phyloP scores from a whole-genome alignment of 35 echinoderm and acorn worm species.

The Acanthaster planci region DNA sequence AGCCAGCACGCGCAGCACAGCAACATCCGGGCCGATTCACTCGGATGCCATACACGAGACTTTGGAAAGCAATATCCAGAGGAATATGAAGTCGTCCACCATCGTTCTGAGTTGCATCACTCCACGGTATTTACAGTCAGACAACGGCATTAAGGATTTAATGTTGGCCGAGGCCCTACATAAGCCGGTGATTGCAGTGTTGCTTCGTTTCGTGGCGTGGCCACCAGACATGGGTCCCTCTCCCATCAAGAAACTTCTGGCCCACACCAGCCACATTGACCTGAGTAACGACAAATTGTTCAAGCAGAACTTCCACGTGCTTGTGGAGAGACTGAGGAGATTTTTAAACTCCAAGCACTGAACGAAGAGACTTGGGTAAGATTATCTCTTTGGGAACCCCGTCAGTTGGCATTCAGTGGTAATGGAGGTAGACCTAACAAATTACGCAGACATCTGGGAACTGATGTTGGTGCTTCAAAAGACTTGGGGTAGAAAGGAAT shows the following conservation, averaged over 20 bases:
- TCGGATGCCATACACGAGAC: slow-evolving; percentile 42
- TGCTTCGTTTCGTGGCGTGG: slow-evolving; percentile 86
- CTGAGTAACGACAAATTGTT: slow-evolving; percentile 94
- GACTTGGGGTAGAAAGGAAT: too few species aligned
- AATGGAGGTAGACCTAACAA: too few species aligned
- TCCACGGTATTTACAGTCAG: slow-evolving; percentile 83
- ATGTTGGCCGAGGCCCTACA: slow-evolving; percentile 79
- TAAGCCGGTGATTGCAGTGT: slow-evolving; percentile 75
- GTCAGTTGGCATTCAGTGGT: background rate
- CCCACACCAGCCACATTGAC: slow-evolving; percentile 70
- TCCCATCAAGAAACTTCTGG: slow-evolving; percentile 78
- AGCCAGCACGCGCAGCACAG: slow-evolving; percentile 36
- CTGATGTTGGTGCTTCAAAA: too few species aligned
- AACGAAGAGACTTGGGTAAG: slow-evolving; percentile 17
- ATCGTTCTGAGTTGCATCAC: slow-evolving; percentile 86
- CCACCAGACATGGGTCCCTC: slow-evolving; percentile 84
- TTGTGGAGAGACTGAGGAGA: slow-evolving; percentile 70
- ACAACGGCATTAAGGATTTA: slow-evolving; percentile 90
- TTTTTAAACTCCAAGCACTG: slow-evolving; percentile 49
- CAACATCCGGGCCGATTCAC: background rate
- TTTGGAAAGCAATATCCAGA: slow-evolving; percentile 74
- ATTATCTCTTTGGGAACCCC: background rate
- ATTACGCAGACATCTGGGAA: too few species aligned
- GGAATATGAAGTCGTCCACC: slow-evolving; percentile 81
- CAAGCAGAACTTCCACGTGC: slow-evolving; percentile 92